A percentile compares a stretch with the other conserved stretches of the same genome.
Evolutionary conservation across 23 tunicate species (phyloP).

Genomic region (Diplosoma virens): DNA sequence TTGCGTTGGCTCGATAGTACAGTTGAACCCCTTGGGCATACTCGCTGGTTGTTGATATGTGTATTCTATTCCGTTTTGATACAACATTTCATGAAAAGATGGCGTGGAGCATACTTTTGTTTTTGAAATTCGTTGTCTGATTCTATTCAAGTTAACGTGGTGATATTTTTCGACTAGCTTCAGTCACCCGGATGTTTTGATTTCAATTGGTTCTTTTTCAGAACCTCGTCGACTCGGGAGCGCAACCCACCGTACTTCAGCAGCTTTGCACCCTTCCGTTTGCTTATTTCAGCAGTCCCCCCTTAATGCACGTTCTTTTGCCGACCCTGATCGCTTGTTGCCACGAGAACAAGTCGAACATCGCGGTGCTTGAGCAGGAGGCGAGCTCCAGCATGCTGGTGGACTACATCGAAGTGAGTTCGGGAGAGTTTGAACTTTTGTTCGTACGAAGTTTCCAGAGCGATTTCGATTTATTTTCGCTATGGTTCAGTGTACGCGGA

Average conservation of each 20-base stretch:
- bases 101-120: neutral
- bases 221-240: constrained; percentile 84
- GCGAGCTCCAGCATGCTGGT: constrained; percentile 69
- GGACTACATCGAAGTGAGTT: constrained; percentile 63
- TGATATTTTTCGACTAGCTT: too few relatives aligned
- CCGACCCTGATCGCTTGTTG: constrained; percentile 96
- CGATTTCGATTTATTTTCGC: too few relatives aligned
- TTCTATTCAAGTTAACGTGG: too few relatives aligned
- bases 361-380: constrained; percentile 75
- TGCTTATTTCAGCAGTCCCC: constrained; percentile 78
- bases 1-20: too few relatives aligned
- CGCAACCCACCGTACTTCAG: constrained; percentile 93
- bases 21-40: too few relatives aligned
- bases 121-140: too few relatives aligned
- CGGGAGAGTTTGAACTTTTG: too few relatives aligned
- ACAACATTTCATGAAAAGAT: neutral
- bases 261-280: constrained; percentile 93
- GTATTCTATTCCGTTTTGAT: neutral
- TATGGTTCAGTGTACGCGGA: too few relatives aligned
- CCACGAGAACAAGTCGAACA: constrained; percentile 65
- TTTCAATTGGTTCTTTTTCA: constrained; percentile 31
- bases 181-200: too few relatives aligned
- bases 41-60: too few relatives aligned
- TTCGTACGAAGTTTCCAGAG: too few relatives aligned
- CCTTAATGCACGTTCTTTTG: constrained; percentile 58